Percentiles rank a stretch among this genome's conserved stretches.
These are phyloP conservation scores for Hipposideros larvatus DNA, from an alignment of 2,797 vertebrate genomes.

Conservation along the genomic window DNA sequence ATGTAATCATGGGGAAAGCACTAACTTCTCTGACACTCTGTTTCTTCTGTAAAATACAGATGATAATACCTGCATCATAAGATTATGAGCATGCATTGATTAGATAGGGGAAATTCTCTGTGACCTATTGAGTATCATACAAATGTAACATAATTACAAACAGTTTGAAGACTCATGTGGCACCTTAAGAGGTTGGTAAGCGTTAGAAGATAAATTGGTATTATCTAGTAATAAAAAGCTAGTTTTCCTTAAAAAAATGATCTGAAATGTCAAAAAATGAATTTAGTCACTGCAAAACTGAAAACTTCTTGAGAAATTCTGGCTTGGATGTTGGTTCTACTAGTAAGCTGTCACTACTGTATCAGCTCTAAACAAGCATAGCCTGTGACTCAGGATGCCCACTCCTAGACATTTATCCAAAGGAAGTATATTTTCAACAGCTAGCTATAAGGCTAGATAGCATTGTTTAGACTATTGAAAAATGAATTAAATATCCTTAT, in stretches of 20 bases:
- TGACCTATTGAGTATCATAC: conserved; percentile 7
- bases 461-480: conserved; percentile 52
- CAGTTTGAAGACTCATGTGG: conserved; percentile 45
- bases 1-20: conserved; percentile 17
- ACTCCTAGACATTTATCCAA: conserved; percentile 55
- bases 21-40: conserved; percentile 45
- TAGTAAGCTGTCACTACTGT: not conserved
- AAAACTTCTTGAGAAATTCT: conserved; percentile 61
- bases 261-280: conserved; percentile 37
- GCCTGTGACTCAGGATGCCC: conserved; percentile 35
- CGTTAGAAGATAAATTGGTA: conserved; percentile 56
- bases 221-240: conserved; percentile 44
- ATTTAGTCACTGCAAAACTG: conserved; percentile 53
- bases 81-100: conserved; percentile 12
- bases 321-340: conserved; percentile 37
- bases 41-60: conserved; percentile 45
- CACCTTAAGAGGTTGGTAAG: conserved; percentile 38
- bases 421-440: conserved; percentile 55
- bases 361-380: conserved; percentile 50
- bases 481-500: conserved; percentile 53
- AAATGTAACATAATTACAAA: conserved; percentile 49
- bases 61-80: conserved; percentile 26
- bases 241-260: conserved; percentile 18
- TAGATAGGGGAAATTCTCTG: conserved; percentile 22
- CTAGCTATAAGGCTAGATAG: not conserved